Evolutionary conservation across 2,888 invertebrate genomes (phyloP).

Genomic region (Minunthozetes semirufus): DNA sequence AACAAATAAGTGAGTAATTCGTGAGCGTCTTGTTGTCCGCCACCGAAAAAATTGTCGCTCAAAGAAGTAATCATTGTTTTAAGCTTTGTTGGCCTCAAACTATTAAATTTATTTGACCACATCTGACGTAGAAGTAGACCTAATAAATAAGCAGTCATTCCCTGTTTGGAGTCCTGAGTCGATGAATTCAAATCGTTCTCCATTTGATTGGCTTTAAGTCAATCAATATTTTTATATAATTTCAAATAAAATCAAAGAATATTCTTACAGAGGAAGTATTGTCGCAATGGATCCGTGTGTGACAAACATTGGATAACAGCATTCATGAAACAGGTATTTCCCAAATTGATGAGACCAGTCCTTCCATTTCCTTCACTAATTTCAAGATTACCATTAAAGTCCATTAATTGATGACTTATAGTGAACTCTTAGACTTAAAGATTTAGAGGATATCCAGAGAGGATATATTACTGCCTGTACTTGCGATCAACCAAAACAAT

Average conservation of each 20-base stretch:
- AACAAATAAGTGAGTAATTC: conserved; percentile 54
- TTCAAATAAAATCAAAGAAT: not conserved
- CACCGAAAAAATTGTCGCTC: conserved; percentile 51
- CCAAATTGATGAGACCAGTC: conserved; percentile 53
- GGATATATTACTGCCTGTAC: too few species aligned
- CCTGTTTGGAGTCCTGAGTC: conserved; percentile 51
- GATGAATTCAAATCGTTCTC: conserved; percentile 51
- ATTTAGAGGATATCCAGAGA: too few species aligned
- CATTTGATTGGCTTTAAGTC: conserved; percentile 43
- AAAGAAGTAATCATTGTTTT: conserved; percentile 52
- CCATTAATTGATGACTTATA: too few species aligned
- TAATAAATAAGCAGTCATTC: conserved; percentile 52
- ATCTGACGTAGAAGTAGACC: conserved; percentile 50
- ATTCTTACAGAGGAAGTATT: conserved; percentile 51
- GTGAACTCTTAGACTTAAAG: too few species aligned
- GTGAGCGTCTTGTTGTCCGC: conserved; percentile 55
- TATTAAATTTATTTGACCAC: conserved; percentile 50
- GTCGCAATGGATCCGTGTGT: conserved; percentile 52
- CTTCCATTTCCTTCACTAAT: conserved; percentile 45
- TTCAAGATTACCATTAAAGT: too few species aligned
- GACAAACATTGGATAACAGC: conserved; percentile 53
- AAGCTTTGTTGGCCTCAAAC: conserved; percentile 50
- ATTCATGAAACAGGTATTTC: conserved; percentile 56
- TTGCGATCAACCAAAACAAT: too few species aligned
- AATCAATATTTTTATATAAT: too few species aligned